Base-by-base conservation (phyloP, 2,113 vertebrate genomes). In the Siniperca knerii region DNA sequence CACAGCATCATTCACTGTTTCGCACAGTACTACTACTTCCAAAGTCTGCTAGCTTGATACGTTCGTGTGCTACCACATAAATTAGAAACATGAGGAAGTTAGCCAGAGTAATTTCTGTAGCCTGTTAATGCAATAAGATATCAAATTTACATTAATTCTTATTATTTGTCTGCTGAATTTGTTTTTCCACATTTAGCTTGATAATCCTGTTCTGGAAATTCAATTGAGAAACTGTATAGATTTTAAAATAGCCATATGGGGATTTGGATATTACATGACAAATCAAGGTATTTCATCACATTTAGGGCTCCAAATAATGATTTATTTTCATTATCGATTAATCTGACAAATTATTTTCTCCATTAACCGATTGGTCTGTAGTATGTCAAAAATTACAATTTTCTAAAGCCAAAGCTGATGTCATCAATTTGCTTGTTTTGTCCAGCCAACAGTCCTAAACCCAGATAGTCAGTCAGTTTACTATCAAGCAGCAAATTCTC, bases 31-130 rank as follows among this genome's bases (percentile, higher is more conserved):
- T 29, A 20, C 13, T 48, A 5, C 52, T 76, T 37, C 0, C 13
- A 61, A 75, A 54, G 29, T 66, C 68, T 64, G 50, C 44, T 33
- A 42, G 25, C 1, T 60, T 74, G 42, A 79, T 69, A 23, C 42
- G 40, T 84, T 64, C 8, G 81, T 64, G 46, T 82, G 76, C 61
- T 80, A 35, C 48, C 55, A 64, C 55, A 74, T 73, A 79, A 77
- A 77, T 75, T 81, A 18, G 1, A 82, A 73, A 85, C 42, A 67
- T 18, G 15, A 62, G 48, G 42, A 46, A 64, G 44, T 55, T 66
- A 66, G 71, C 42, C 54, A 70, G 42, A 64, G 25, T 68, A 6
- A 18, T 44, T 73, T 71, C 64, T 76, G 52, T 40, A 10, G 13
- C 42, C 62, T 78, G 18, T 50, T 75, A 33, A 78, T 75, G 76